A percentile compares a stretch with the other conserved stretches of the same genome.
phyloP scores from a whole-genome alignment of 2,888 invertebrate genomes.

The Trichogramma dendrolimi region DNA sequence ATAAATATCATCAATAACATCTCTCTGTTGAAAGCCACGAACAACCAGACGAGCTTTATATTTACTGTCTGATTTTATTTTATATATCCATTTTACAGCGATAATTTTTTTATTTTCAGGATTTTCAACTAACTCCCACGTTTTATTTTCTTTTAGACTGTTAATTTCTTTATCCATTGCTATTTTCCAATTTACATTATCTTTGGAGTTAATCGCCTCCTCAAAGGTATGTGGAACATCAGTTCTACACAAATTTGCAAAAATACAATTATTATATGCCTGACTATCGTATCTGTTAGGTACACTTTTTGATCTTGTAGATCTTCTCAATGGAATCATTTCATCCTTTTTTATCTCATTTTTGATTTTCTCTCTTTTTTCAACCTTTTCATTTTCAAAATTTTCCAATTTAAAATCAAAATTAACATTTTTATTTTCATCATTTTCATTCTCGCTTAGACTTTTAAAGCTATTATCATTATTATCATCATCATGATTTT shows the following conservation, averaged over 20 bases:
- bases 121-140: too few species aligned
- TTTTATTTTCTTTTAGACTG: too few species aligned
- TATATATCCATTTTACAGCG: too few species aligned
- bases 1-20: constrained; percentile 5
- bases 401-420: too few species aligned
- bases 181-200: constrained; percentile 24
- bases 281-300: background rate
- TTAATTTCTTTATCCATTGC: constrained; percentile 28
- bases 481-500: background rate
- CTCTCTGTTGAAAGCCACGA: constrained; percentile 8
- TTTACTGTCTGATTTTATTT: background rate
- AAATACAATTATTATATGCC: too few species aligned
- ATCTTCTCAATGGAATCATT: background rate
- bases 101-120: too few species aligned
- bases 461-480: background rate
- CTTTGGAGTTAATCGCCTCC: constrained; percentile 24
- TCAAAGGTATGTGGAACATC: too few species aligned
- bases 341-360: background rate
- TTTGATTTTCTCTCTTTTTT: background rate
- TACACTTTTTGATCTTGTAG: background rate
- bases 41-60: constrained; percentile 14
- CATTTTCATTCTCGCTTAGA: background rate
- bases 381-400: too few species aligned
- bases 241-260: too few species aligned
- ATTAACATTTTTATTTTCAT: background rate